A percentile compares a stretch with the other conserved stretches of the same genome.
These are phyloP conservation scores for Bombus superbus DNA, from an alignment of 1,140 invertebrate species.

Conservation along the genomic window DNA sequence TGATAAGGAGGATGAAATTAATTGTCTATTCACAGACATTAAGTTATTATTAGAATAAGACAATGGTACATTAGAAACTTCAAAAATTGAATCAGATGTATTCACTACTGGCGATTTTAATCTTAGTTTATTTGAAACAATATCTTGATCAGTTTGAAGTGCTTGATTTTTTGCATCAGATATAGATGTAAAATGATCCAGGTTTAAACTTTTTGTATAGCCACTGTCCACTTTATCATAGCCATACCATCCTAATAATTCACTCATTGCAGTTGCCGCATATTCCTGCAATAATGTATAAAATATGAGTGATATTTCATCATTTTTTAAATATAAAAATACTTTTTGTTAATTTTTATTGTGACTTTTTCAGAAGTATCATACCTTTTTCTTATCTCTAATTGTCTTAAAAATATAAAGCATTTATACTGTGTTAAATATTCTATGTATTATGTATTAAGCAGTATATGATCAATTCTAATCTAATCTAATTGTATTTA, in stretches of 20 bases:
- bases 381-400: too few relatives aligned
- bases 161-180: conserved; percentile 47
- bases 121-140: conserved; percentile 44
- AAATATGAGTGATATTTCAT: neutral
- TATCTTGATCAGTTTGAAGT: conserved; percentile 50
- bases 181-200: conserved; percentile 73
- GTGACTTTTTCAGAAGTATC: neutral
- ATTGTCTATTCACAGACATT: conserved; percentile 53
- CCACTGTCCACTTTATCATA: conserved; percentile 88
- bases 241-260: conserved; percentile 94
- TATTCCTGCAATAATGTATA: conserved; percentile 89
- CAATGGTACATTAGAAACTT: conserved; percentile 56
- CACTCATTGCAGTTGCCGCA: conserved; percentile 95
- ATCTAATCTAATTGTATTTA: too few relatives aligned
- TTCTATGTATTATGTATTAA: too few relatives aligned
- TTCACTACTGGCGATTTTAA: conserved; percentile 65
- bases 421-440: too few relatives aligned
- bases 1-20: conserved; percentile 57
- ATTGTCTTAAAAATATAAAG: too few relatives aligned
- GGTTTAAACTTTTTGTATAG: conserved; percentile 77
- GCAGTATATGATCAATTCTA: too few relatives aligned
- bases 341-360: neutral
- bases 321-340: neutral
- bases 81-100: conserved; percentile 57
- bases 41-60: conserved; percentile 50